These are phyloP conservation scores for Cephalopterus ornatus DNA, from an alignment of 2,113 vertebrate genomes.

Conservation along the genomic window DNA sequence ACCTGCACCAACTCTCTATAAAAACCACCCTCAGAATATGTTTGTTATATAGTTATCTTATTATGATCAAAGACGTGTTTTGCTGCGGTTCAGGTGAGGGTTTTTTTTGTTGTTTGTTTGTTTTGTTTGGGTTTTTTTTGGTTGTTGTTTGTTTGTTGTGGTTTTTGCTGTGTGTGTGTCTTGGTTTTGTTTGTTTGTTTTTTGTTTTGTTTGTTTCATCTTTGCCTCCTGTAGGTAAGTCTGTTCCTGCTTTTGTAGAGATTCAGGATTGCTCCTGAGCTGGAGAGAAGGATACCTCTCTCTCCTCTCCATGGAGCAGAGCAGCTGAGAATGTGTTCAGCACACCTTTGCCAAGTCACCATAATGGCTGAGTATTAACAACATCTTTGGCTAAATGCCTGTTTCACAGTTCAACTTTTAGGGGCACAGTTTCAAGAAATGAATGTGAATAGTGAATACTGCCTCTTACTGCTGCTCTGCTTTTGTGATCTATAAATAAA, in stretches of 20 bases:
- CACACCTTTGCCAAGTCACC: not conserved
- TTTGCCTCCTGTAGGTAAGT: not conserved
- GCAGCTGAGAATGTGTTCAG: not conserved
- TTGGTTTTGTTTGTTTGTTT: not conserved
- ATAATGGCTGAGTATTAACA: not conserved
- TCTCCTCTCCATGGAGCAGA: not conserved
- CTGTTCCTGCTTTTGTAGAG: not conserved
- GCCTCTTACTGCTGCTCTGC: not conserved
- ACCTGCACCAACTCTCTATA: not conserved
- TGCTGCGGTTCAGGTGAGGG: not conserved
- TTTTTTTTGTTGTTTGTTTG: not conserved
- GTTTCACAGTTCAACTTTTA: not conserved
- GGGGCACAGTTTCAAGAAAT: not conserved
- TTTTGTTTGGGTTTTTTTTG: not conserved
- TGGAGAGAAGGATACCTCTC: not conserved
- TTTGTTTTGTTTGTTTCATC: not conserved
- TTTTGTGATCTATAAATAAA: slow-evolving; percentile 45
- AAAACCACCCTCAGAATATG: not conserved
- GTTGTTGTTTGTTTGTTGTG: not conserved
- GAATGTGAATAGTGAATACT: not conserved
- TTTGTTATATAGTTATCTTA: not conserved
- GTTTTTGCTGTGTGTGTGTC: not conserved
- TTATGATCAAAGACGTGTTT: not conserved
- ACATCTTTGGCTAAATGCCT: not conserved
- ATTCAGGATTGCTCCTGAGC: not conserved